Base-by-base conservation (phyloP, 2,113 vertebrate genomes). In the Cyprinus carpio region DNA sequence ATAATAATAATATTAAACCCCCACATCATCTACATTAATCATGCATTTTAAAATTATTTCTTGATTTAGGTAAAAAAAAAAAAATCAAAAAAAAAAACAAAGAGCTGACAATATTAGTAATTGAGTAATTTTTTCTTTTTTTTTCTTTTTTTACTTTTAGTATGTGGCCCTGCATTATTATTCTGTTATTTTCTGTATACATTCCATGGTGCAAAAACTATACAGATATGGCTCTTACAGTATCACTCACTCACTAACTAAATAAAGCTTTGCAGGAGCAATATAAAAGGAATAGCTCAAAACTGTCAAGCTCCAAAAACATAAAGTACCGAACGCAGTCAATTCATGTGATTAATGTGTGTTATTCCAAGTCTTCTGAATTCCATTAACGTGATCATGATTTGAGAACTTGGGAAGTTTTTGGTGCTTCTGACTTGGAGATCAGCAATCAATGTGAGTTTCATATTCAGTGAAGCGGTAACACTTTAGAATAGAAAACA, bases 381-480 rank as follows among this genome's bases (percentile, higher is more conserved):
- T 69, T 20, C 15, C 6, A 20, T 20, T 56, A 54, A 54, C 1
- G 16, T 18, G 51, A 54, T 18, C 16, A 56, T 6, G 54, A 56
- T 56, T 20, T 56, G 54, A 56, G 2, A 56, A 56, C 54, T 6
- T 56, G 54, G 18, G 54, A 56, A 20, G 16, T 51, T 51, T 51
- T 18, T 3, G 4, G 15, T 16, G 54, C 54, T 56, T 56, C 16
- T 20, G 18, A 56, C 54, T 20, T 51, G 16, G 13, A 51, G 49
- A 51, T 51, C 49, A 16, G 49, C 16, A 51, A 51, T 51, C 49
- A 16, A 4, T 51, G 49, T 18, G 49, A 51, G 49, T 51, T 51
- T 51, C 49, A 51, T 75, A 54, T 87, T 80, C 40, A 82, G 64
- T 62, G n/a, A 67, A 65, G 34, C 54, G 8, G 8, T 40, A 40